phyloP scores from a whole-genome alignment of 2,113 vertebrate genomes.

The Albula glossodonta region DNA sequence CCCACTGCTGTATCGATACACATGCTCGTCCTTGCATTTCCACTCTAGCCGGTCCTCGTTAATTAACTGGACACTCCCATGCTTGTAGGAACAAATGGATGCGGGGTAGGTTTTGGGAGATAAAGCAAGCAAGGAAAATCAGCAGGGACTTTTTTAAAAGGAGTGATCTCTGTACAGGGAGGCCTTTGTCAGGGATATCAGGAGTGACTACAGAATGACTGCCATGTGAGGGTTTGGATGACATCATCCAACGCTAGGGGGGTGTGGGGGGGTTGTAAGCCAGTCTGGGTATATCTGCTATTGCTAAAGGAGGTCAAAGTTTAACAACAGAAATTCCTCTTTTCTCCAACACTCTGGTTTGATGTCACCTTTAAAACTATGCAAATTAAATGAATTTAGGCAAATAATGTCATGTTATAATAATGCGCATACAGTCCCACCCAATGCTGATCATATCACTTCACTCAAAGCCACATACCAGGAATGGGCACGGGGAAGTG shows the following conservation, averaged over 20 bases:
- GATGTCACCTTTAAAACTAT: not conserved
- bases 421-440: not conserved
- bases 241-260: not conserved
- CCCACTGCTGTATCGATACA: too few species aligned
- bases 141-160: not conserved
- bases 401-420: not conserved
- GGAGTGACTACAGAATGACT: not conserved
- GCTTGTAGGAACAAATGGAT: not conserved
- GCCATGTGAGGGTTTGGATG: slow-evolving; percentile 8
- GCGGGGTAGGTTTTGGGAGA: not conserved
- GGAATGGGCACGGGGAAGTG: not conserved
- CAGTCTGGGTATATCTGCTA: not conserved
- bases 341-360: not conserved
- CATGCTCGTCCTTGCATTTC: too few species aligned
- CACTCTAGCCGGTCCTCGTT: not conserved
- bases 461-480: not conserved
- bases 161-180: not conserved
- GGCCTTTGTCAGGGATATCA: slow-evolving; percentile 3
- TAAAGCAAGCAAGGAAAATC: not conserved
- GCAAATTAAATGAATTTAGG: not conserved
- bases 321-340: not conserved
- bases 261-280: not conserved
- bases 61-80: not conserved
- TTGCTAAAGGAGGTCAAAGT: not conserved
- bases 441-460: not conserved